Conservation (phyloP, 2,888 invertebrate genomes). For the Notodonta ziczac region DNA sequence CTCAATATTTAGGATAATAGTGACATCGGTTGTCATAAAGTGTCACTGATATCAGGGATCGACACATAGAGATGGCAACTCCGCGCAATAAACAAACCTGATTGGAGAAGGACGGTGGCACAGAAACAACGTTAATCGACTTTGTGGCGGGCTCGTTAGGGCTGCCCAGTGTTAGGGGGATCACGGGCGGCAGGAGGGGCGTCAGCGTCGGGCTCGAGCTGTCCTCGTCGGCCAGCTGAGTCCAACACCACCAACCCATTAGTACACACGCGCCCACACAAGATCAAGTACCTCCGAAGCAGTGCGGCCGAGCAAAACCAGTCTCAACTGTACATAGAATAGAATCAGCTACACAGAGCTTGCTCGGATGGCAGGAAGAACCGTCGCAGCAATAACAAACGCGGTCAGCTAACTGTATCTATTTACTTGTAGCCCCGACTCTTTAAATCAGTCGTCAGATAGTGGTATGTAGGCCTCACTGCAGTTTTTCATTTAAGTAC, state of each 20-base stretch:
- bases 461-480: too few species aligned
- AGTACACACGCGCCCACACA: constrained; percentile 32
- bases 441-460: too few species aligned
- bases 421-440: too few species aligned
- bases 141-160: constrained; percentile 47
- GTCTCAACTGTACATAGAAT: too few species aligned
- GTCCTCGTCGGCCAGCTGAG: constrained; percentile 56
- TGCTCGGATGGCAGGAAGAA: too few species aligned
- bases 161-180: constrained; percentile 50
- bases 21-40: too few species aligned
- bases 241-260: constrained; percentile 43
- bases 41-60: background rate
- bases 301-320: too few species aligned
- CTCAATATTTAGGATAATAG: too few species aligned
- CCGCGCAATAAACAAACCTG: constrained; percentile 56
- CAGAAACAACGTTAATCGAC: constrained; percentile 51
- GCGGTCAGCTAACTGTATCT: too few species aligned
- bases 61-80: constrained; percentile 32
- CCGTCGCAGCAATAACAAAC: too few species aligned
- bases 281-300: constrained; percentile 1
- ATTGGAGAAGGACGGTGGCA: constrained; percentile 43
- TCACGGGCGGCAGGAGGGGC: constrained; percentile 62
- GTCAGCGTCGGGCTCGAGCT: constrained; percentile 60
- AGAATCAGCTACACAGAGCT: too few species aligned
- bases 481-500: too few species aligned